Base-by-base conservation (phyloP, 2,113 vertebrate genomes). In the Illadopsis cleaveri region DNA sequence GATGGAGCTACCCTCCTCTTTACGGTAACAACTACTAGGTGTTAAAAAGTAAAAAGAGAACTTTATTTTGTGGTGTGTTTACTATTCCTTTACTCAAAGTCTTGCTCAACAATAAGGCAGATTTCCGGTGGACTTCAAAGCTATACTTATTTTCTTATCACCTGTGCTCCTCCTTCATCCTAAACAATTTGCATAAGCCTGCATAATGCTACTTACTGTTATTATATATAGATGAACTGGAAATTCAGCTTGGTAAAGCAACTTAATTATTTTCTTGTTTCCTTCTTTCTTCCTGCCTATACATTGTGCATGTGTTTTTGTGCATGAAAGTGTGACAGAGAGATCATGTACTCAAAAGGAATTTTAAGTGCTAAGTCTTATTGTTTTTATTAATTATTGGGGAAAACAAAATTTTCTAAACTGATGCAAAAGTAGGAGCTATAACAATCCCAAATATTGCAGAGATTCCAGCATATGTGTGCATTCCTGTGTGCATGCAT, bases 171-270 rank as follows among this genome's bases (percentile, higher is more conserved):
- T 33, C 53, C 91, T 90, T 86, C 92, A 81, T 85, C 60, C 70
- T 73, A 82, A 90, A 76, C 33, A 80, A 97, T 97, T 97, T 97
- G 82, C 93, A 95, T 96, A 97, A 98, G 75, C 86, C 86, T 85
- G 56, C 51, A 81, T 96, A 97, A 97, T 96, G 56, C 96, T 95
- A 89, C 80, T 97, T 96, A n/a, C 76, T 75, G 87, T 38, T 90
- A 18, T 96, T 97, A 97, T 96, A 95, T 96, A 97, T 97, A 97
- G 94, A 82, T 78, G 83, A 82, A 93, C 86, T 86, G 86, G 73
- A 94, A 87, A 83, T 96, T 66, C 89, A 89, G 94, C 94, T 97
- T 95, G 96, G 89, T 53, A 58, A 94, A 80, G 79, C 78, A 82
- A 96, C 38, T 92, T 96, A 93, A 85, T 89, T 93, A 80, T 91